Base-by-base conservation (phyloP, 2,888 invertebrate species). In the Spodoptera exigua region DNA sequence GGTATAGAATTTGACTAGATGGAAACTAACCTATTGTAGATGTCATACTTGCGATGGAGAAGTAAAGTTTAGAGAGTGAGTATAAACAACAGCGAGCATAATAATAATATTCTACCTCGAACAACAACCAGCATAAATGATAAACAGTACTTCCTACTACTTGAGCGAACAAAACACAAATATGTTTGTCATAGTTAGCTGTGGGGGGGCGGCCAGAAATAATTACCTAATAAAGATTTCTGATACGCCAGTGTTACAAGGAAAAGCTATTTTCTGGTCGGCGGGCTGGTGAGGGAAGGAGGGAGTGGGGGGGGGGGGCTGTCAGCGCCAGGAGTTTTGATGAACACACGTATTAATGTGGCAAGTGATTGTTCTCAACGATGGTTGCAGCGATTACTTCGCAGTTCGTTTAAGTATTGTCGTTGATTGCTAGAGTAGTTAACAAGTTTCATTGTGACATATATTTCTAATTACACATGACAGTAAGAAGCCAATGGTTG, bases 181-280 rank as follows among this genome's bases (percentile, higher is more conserved):
- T 79, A 81, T 81, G 80, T 82, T 82, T 82, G 83, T 83, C 82
- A 81, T 82, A 81, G 78, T 75, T 65, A 53, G 55, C 60, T n/a
- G 17, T 35, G 53, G 61, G 67, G 62, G 61, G 51, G n/a, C 36
- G 56, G 43, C 44, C 65, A 81, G 79, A 84, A 83, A 85, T 86
- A 85, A 84, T 86, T 84, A 83, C 84, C 79, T 78, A 82, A 83
- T 84, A 85, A 81, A 84, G 79, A 83, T 84, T 77, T 79, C 74
- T 78, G 80, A 82, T 83, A 84, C 74, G 79, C 72, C 74, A 76
- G 77, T 67, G 61, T 66, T 67, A 78, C 83, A 83, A 63, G 74
- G 75, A 76, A 83, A 83, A 74, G 82, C 83, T 79, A 81, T 83
- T 82, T 83, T 80, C 74, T 77, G 64, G 68, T 56, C 60, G 70